These are phyloP conservation scores for Sciaenops ocellatus DNA, from an alignment of 2,797 vertebrate genomes.

Conservation along the genomic window DNA sequence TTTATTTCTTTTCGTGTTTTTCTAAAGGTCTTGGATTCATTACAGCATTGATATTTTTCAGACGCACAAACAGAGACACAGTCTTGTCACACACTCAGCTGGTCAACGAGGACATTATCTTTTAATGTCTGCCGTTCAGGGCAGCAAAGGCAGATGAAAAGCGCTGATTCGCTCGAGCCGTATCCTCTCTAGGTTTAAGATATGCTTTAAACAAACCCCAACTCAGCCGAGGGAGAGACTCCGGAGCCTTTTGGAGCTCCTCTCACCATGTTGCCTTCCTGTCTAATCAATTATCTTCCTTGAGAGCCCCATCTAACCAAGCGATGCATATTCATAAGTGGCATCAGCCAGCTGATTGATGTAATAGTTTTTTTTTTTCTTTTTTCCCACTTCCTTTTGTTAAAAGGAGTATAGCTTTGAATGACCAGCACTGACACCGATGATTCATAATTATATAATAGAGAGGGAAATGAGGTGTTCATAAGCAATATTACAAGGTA, in stretches of 20 bases:
- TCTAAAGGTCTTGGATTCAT: background rate
- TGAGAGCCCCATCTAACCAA: slow-evolving; percentile 84
- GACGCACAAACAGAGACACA: background rate
- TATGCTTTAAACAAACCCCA: slow-evolving; percentile 63
- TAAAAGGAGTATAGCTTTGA: slow-evolving; percentile 47
- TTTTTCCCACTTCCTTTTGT: slow-evolving; percentile 55
- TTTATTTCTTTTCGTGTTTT: background rate
- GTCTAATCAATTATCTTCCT: slow-evolving; percentile 89
- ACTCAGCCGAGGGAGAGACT: slow-evolving; percentile 56
- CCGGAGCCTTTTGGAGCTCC: slow-evolving; percentile 54
- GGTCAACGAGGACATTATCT: slow-evolving; percentile 43
- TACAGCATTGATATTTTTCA: background rate
- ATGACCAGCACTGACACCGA: slow-evolving; percentile 45
- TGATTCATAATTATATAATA: slow-evolving; percentile 13
- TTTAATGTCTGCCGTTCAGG: slow-evolving; percentile 28
- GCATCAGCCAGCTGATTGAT: slow-evolving; percentile 88
- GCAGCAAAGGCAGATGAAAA: slow-evolving; percentile 48
- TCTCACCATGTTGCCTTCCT: slow-evolving; percentile 83
- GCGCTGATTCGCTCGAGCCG: slow-evolving; percentile 41
- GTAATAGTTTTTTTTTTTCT: slow-evolving; percentile 70
- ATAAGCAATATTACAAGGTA: background rate
- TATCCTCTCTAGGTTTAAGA: slow-evolving; percentile 48
- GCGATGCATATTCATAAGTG: slow-evolving; percentile 90
- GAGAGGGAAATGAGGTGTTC: background rate
- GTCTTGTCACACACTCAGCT: slow-evolving; percentile 38